Base-by-base conservation (phyloP, 1,140 invertebrate genomes). In the Chrysomallon squamiferum region DNA sequence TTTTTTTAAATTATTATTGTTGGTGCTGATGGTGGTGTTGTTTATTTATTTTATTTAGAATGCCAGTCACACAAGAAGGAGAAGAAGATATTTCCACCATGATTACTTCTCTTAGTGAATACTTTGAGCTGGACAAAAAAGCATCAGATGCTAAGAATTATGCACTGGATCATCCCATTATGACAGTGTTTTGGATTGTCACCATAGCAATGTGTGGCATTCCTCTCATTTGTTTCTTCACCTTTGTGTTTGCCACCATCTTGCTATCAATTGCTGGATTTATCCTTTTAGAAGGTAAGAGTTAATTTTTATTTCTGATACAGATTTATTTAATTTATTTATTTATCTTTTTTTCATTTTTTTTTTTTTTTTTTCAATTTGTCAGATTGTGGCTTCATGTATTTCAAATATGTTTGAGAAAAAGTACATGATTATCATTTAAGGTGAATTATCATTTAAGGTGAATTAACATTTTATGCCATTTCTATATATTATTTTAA, bases 201-300 rank as follows among this genome's bases (percentile, higher is more conserved):
- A 52, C 43, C 13, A 9, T 52, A 30, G 47, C 61, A 32, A 52
- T 62, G 47, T 62, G 61, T 45, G 25, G 61, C 35, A 52, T 62
- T 20, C 61, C 61, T 4, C 32, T 62, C n/a, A 35, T 62, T 27
- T 62, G 61, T 38, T 62, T 62, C 30, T 32, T 50, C n/a, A 54
- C 61, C 29, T 62, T 62, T 52, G 45, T 62, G 15, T 62, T 27
- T 62, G 61, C 38, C 13, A 62, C 43, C 30, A 52, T 62, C n/a
- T 50, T 50, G n/a, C 35, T 62, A n/a, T 29, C 45, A 2, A 25
- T 62, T 2, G 43, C 61, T 25, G 61, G 61, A 6, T 62, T 62
- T 33, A 47, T 62, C n/a, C 50, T 62, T 3, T 30, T 62, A 3
- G 61, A 62, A 52, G 50, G 61, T 62, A 11, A 32, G 61, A 33